Evolutionary conservation across 2,888 invertebrate genomes (phyloP), one percentile per base, ranked within the genome.

Genomic region (Drymonia ruficornis): DNA sequence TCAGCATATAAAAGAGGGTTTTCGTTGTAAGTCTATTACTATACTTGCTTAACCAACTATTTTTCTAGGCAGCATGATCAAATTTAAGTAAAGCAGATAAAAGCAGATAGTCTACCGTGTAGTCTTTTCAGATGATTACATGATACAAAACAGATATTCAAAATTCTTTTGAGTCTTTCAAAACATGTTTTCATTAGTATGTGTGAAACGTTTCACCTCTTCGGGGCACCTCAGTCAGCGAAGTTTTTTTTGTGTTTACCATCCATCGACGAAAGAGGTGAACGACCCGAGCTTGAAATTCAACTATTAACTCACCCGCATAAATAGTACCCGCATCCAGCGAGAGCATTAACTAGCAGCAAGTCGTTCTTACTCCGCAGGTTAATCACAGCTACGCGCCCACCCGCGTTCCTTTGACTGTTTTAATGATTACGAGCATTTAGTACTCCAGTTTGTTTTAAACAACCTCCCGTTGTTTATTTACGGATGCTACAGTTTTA

Each of bases 271-370:
- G 63, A 55, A 60, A 56, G 74, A 80, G 86, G 80, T 86, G 80
- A 86, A 86, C 69, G 84, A 84, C 77, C 85, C 66, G 57, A 63
- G 61, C 65, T 72, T 69, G 55, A 72, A 80, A 76, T 68, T 76
- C 67, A 69, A 72, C 74, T 76, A 77, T 77, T 74, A 83, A 65
- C 63, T 76, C 59, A 63, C 67, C 74, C 57, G 73, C 66, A 60
- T 69, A 60, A 65, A 71, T 73, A 61, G 77, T 66, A 64, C 65
- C 63, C 63, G 70, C 58, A 62, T 62, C 67, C 61, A 68, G 59
- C 72, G 56, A 54, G 56, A 55, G 60, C 67, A 68, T 67, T 64
- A 72, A 62, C 60, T 59, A 61, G 51, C 51, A 55, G 54, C 64
- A 61, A 59, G 65, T 61, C 63, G 71, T 74, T 72, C 60, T 49